Evolutionary conservation across 92 coral and sea anemone genomes (phyloP).

Genomic region (Diadumene lineata): DNA sequence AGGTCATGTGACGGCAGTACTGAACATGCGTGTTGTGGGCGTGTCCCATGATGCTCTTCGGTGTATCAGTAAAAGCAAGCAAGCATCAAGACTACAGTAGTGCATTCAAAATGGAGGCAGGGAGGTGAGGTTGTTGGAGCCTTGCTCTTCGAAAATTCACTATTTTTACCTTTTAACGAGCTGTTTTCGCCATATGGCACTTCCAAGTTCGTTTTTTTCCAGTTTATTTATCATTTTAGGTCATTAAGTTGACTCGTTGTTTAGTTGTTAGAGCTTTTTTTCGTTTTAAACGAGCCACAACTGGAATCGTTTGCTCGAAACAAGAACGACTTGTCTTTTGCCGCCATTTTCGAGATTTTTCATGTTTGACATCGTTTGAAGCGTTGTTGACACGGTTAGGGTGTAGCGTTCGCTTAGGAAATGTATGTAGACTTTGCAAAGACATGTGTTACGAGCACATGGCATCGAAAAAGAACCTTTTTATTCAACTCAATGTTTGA

Average conservation of each 20-base stretch:
- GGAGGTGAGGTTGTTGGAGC: slow-evolving; percentile 62
- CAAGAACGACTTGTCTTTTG: slow-evolving; percentile 6
- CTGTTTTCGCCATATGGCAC: slow-evolving; percentile 48
- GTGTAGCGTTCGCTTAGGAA: slow-evolving; percentile 20
- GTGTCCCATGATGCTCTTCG: slow-evolving; percentile 70
- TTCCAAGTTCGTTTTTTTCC: slow-evolving; percentile 55
- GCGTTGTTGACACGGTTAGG: slow-evolving; percentile 22
- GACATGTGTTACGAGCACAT: slow-evolving; percentile 39
- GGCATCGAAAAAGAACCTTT: slow-evolving; percentile 21
- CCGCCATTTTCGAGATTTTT: slow-evolving; percentile 42
- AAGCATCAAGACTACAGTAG: slow-evolving; percentile 70
- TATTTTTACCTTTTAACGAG: slow-evolving; percentile 58
- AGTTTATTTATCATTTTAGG: slow-evolving; percentile 63
- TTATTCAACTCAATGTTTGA: background rate
- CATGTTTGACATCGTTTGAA: slow-evolving; percentile 32
- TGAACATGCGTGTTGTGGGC: slow-evolving; percentile 33
- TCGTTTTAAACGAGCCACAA: slow-evolving; percentile 3
- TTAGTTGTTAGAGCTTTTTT: slow-evolving; percentile 39
- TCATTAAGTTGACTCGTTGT: slow-evolving; percentile 25
- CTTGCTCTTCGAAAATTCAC: slow-evolving; percentile 59
- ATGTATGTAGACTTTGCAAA: background rate
- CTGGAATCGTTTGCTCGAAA: slow-evolving; percentile 12
- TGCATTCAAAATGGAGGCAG: slow-evolving; percentile 77
- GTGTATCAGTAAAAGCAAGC: slow-evolving; percentile 68
- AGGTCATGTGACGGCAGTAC: slow-evolving; percentile 26